Conservation (phyloP, 1,140 invertebrate species). For the Aricia agestis region DNA sequence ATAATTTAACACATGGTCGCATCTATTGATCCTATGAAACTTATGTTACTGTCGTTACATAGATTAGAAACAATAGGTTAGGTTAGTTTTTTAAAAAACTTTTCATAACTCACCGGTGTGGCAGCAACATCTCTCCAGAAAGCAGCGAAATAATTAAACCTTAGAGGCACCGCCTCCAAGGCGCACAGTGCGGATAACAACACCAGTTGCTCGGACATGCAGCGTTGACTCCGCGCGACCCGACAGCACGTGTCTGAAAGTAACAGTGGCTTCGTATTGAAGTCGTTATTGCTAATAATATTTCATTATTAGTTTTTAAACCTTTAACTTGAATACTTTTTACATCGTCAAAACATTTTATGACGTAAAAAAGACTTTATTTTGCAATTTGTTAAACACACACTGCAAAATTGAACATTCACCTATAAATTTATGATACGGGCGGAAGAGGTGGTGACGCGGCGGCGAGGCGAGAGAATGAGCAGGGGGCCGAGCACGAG, state of each 20-base stretch:
- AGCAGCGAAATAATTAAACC: slow-evolving; percentile 89
- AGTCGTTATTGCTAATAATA: too few species aligned
- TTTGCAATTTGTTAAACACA: too few species aligned
- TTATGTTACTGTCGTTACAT: too few species aligned
- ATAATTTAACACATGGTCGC: too few species aligned
- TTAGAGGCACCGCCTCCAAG: slow-evolving; percentile 89
- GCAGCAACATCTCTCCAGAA: slow-evolving; percentile 89
- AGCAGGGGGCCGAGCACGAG: slow-evolving; percentile 80
- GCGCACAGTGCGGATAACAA: slow-evolving; percentile 90
- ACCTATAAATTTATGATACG: slow-evolving; percentile 78
- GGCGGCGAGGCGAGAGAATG: slow-evolving; percentile 71
- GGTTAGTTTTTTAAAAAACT: too few species aligned
- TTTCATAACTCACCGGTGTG: slow-evolving; percentile 77
- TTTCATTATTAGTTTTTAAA: too few species aligned
- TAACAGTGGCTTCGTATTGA: neutral
- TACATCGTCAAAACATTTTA: neutral
- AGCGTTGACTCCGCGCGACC: slow-evolving; percentile 89
- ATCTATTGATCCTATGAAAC: too few species aligned
- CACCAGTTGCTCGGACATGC: slow-evolving; percentile 86
- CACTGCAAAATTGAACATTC: slow-evolving; percentile 3
- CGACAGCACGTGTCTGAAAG: slow-evolving; percentile 89
- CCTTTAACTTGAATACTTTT: too few species aligned
- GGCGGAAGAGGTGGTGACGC: slow-evolving; percentile 80
- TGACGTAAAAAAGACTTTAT: too few species aligned
- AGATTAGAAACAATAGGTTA: too few species aligned